phyloP scores from a whole-genome alignment of 2,113 vertebrate genomes.

The Lampris megalopsis region DNA sequence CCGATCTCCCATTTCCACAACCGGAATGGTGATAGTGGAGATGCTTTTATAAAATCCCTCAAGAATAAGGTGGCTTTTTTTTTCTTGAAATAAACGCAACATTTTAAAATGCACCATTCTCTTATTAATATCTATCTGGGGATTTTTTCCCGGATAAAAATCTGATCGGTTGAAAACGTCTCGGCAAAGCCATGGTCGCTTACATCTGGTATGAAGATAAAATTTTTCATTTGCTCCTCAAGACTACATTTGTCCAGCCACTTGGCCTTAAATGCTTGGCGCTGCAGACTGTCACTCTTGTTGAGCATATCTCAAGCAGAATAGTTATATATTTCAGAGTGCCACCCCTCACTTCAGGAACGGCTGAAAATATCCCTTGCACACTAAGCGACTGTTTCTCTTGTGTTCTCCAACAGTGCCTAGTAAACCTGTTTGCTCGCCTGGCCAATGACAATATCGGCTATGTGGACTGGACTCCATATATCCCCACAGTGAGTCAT shows the following conservation, averaged over 20 bases:
- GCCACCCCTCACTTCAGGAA: constrained; percentile 24
- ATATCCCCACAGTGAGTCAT: constrained; percentile 90
- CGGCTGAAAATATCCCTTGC: constrained; percentile 25
- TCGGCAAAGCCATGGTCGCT: constrained; percentile 23
- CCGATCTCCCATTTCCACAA: too few relatives aligned
- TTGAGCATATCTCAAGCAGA: not conserved
- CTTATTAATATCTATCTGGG: constrained; percentile 8
- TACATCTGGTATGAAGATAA: constrained; percentile 43
- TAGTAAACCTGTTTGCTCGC: constrained; percentile 95
- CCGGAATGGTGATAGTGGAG: too few relatives aligned
- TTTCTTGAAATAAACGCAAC: constrained; percentile 27
- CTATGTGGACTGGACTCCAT: constrained; percentile 93
- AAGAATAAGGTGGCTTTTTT: constrained; percentile 7
- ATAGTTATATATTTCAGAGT: constrained; percentile 38
- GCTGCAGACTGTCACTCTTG: constrained; percentile 13
- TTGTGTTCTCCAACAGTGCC: constrained; percentile 79
- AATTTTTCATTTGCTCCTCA: constrained; percentile 54
- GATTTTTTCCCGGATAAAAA: constrained; percentile 21
- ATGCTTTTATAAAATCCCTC: too few relatives aligned
- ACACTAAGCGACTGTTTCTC: constrained; percentile 34
- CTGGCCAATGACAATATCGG: constrained; percentile 94
- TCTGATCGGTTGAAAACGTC: constrained; percentile 24
- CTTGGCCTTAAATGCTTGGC: constrained; percentile 28
- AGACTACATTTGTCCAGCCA: constrained; percentile 18
- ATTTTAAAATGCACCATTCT: constrained; percentile 31